Evolutionary conservation across 1,140 invertebrate genomes (phyloP).

Genomic region (Euwallacea similis): DNA sequence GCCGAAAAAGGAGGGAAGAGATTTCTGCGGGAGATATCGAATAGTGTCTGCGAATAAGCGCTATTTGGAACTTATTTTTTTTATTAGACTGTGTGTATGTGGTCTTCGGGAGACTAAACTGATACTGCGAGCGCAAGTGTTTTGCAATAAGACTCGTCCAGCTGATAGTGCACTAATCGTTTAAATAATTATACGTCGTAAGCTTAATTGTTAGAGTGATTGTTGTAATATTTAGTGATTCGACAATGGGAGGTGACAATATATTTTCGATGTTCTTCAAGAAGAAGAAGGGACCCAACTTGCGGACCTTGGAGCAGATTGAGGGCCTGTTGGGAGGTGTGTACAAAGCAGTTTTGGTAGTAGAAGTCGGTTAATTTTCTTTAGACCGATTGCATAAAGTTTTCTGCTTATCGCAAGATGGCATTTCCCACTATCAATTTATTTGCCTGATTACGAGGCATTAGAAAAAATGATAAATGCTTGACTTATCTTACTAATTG

Average conservation of each 20-base stretch:
- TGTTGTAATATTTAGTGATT: not conserved
- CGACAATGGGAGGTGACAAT: slow-evolving; percentile 31
- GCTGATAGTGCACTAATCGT: no score
- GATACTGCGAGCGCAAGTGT: slow-evolving; percentile 8
- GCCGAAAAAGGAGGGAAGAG: slow-evolving; percentile 15
- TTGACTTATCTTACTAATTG: no score
- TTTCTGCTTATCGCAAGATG: no score
- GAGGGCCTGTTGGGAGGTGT: slow-evolving; percentile 35
- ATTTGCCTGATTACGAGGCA: no score
- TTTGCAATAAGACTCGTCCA: no score
- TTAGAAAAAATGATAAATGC: no score
- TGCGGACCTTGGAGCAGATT: slow-evolving; percentile 36
- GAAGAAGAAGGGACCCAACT: slow-evolving; percentile 11
- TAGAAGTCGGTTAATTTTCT: no score
- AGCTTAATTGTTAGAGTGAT: not conserved
- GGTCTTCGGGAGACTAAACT: slow-evolving; percentile 28
- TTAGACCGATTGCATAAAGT: no score
- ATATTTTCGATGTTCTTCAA: slow-evolving; percentile 29
- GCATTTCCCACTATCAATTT: no score
- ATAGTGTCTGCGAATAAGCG: slow-evolving; percentile 12
- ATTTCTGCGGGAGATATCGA: slow-evolving; percentile 9
- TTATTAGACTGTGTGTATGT: slow-evolving; percentile 3
- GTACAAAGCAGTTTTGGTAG: not conserved
- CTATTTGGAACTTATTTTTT: slow-evolving; percentile 11
- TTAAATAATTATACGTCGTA: no score